phyloP scores from a whole-genome alignment of 2,113 vertebrate species.

The Hydrolagus affinis region DNA sequence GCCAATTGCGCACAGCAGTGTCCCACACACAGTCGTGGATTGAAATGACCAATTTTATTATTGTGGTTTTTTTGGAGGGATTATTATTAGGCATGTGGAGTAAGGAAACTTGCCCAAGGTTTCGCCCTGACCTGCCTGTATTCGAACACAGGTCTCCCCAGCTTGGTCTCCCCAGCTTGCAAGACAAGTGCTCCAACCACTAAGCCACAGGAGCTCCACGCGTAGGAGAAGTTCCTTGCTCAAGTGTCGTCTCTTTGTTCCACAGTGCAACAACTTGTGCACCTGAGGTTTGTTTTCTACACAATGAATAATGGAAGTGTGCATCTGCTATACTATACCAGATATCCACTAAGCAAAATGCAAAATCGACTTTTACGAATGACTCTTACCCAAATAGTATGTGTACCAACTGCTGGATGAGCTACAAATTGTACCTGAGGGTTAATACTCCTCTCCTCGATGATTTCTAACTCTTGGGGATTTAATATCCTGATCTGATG shows the following conservation, averaged over 20 bases:
- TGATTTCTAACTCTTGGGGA: slow-evolving; percentile 19
- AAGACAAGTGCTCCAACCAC: no score
- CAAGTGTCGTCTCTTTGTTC: not conserved
- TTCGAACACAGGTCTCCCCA: no score
- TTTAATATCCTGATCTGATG: slow-evolving; percentile 20
- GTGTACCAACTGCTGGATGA: not conserved
- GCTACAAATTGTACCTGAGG: slow-evolving; percentile 6
- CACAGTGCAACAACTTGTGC: no score
- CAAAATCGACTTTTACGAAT: not conserved
- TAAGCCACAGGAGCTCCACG: no score
- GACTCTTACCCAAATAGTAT: not conserved
- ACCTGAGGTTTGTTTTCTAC: not conserved
- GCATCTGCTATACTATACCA: not conserved
- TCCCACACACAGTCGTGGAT: no score
- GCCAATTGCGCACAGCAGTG: no score
- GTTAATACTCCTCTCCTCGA: slow-evolving; percentile 7
- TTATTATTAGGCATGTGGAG: no score
- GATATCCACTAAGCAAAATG: not conserved
- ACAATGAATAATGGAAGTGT: not conserved
- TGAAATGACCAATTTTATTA: no score
- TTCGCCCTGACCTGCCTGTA: no score
- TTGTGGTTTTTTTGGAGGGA: no score
- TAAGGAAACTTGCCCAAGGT: no score
- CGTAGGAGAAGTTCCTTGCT: not conserved
- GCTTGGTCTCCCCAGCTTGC: no score